A percentile compares a stretch with the other conserved stretches of the same genome.
phyloP scores from a whole-genome alignment of 2,888 invertebrate species.

The Pherbina coryleti region DNA sequence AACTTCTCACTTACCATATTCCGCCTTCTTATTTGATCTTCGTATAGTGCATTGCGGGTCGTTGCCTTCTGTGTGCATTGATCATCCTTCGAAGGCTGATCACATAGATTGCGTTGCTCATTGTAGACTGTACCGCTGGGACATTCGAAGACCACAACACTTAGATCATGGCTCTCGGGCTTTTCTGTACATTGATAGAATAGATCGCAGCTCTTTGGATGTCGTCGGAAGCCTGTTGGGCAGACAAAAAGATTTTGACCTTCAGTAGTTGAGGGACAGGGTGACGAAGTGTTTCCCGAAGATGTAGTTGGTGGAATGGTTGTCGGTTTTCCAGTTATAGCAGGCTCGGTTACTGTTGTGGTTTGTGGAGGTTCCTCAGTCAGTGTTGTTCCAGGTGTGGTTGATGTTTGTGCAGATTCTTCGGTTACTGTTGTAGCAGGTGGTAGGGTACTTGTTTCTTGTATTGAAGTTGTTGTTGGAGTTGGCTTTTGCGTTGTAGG shows the following conservation, averaged over 20 bases:
- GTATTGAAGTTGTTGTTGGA: conserved; percentile 54
- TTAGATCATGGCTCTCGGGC: conserved; percentile 77
- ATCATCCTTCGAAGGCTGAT: conserved; percentile 73
- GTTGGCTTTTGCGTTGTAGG: conserved; percentile 66
- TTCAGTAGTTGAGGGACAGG: conserved; percentile 67
- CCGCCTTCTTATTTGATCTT: conserved; percentile 54
- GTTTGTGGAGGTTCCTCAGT: conserved; percentile 22
- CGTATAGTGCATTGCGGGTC: conserved; percentile 53
- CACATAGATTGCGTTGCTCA: conserved; percentile 79
- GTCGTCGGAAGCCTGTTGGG: conserved; percentile 85
- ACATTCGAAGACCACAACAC: conserved; percentile 81
- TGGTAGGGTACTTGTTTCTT: conserved; percentile 9
- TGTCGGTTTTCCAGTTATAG: conserved; percentile 26
- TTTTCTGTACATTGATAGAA: conserved; percentile 86
- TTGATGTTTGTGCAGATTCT: neutral
- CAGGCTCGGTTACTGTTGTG: neutral
- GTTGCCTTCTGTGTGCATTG: conserved; percentile 48
- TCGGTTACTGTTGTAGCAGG: conserved; percentile 10
- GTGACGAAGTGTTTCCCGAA: conserved; percentile 48
- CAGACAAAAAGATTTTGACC: conserved; percentile 82
- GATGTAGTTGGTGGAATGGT: conserved; percentile 42
- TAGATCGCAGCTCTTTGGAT: conserved; percentile 85
- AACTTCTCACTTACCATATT: conserved; percentile 57
- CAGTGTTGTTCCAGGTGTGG: conserved; percentile 31
- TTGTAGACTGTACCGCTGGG: conserved; percentile 84